Evolutionary conservation across 2,797 vertebrate species (phyloP).

Genomic region (Rhinophrynus dorsalis): DNA sequence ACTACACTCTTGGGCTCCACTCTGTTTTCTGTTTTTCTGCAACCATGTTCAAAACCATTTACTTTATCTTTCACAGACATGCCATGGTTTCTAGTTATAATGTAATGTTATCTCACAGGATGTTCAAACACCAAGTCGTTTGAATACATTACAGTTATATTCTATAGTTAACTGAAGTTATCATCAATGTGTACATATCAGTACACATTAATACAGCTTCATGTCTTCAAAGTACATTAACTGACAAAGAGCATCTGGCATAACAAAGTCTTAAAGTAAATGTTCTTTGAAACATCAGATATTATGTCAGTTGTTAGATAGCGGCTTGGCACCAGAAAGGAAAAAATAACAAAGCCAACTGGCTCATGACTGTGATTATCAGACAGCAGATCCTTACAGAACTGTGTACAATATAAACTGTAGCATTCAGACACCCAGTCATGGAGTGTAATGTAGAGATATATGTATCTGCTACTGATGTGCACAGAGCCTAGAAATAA

Average conservation of each 20-base stretch:
- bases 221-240: not conserved
- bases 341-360: not conserved
- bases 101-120: no score
- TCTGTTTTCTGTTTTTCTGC: no score
- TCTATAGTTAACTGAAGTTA: not conserved
- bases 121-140: no score
- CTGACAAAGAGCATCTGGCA: not conserved
- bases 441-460: not conserved
- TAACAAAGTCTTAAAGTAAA: not conserved
- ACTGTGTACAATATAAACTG: not conserved
- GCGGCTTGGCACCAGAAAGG: not conserved
- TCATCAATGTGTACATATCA: not conserved
- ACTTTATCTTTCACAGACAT: no score
- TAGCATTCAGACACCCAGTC: not conserved
- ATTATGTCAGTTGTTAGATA: not conserved
- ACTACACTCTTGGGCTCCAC: no score
- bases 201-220: not conserved
- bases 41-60: no score
- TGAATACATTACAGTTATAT: no score
- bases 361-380: not conserved
- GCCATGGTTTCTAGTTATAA: no score
- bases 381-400: not conserved
- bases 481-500: no score
- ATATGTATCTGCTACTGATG: not conserved
- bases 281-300: not conserved